Evolutionary conservation across 2,113 vertebrate species (phyloP).

Genomic region (Galbula dea): DNA sequence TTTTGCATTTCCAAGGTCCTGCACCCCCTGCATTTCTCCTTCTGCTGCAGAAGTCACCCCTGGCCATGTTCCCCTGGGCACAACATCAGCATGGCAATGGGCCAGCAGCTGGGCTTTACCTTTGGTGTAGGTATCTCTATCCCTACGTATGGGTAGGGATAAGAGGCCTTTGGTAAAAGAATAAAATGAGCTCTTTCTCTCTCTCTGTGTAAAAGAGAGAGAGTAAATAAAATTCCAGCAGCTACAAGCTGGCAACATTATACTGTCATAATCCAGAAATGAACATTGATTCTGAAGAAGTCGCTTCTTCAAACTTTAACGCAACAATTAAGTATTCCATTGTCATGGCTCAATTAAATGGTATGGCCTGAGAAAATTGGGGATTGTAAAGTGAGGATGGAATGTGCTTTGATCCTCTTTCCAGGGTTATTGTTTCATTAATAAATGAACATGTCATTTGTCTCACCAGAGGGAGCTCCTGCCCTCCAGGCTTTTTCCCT

Average conservation of each 20-base stretch:
- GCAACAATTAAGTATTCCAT: slow-evolving; percentile 84
- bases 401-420: slow-evolving; percentile 96
- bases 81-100: background rate
- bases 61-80: background rate
- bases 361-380: slow-evolving; percentile 86
- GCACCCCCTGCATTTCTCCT: background rate
- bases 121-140: background rate
- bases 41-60: background rate
- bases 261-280: slow-evolving; percentile 70
- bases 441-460: slow-evolving; percentile 96
- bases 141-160: background rate
- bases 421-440: slow-evolving; percentile 95
- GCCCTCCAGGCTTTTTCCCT: slow-evolving; percentile 81
- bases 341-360: slow-evolving; percentile 87
- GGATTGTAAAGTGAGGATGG: slow-evolving; percentile 90
- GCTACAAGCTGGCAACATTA: slow-evolving; percentile 53
- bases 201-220: background rate
- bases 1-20: background rate
- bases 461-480: slow-evolving; percentile 87
- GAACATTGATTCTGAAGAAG: slow-evolving; percentile 73
- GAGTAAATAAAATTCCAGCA: slow-evolving; percentile 58
- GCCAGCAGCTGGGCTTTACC: background rate
- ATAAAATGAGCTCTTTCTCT: slow-evolving; percentile 31
- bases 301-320: slow-evolving; percentile 79
- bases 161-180: background rate